Percentiles rank a stretch among this genome's conserved stretches.
Evolutionary conservation across 2,113 vertebrate genomes (phyloP).

Genomic region (Cercocebus atys): DNA sequence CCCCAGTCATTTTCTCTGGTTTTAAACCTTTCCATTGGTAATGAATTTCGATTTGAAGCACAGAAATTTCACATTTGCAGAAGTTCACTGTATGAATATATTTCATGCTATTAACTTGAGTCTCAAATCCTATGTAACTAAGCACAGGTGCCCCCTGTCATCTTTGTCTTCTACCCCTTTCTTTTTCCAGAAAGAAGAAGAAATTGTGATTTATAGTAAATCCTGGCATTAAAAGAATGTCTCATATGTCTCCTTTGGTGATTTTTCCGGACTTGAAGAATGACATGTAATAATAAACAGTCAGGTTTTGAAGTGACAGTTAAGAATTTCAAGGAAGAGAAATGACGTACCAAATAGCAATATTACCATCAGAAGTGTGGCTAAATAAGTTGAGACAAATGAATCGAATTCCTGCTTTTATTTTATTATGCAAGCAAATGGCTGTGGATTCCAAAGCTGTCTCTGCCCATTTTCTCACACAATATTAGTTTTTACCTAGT

Average conservation of each 20-base stretch:
- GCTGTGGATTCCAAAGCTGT: neutral
- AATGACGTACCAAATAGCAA: neutral
- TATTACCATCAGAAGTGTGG: neutral
- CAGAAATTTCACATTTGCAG: constrained; percentile 68
- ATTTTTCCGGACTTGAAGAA: constrained; percentile 24
- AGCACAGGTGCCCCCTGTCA: constrained; percentile 38
- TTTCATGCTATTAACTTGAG: constrained; percentile 67
- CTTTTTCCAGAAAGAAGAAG: constrained; percentile 17
- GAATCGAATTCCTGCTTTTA: neutral
- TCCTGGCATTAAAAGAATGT: constrained; percentile 44
- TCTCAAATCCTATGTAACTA: constrained; percentile 57
- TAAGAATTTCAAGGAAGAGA: constrained; percentile 53
- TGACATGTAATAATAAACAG: constrained; percentile 56
- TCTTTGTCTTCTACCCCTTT: neutral
- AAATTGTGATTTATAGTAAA: constrained; percentile 53
- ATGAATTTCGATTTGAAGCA: constrained; percentile 69
- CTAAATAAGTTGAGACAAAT: constrained; percentile 16
- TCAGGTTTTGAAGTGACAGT: constrained; percentile 35
- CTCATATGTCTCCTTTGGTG: neutral
- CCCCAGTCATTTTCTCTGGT: constrained; percentile 46
- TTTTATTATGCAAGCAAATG: neutral
- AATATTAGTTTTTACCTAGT: neutral
- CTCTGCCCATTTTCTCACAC: neutral
- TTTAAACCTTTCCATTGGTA: constrained; percentile 52
- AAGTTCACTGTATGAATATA: constrained; percentile 75